A percentile compares a stretch with the other conserved stretches of the same genome.
These are phyloP conservation scores for Panurus biarmicus DNA, from an alignment of 2,113 vertebrate genomes.

Conservation along the genomic window DNA sequence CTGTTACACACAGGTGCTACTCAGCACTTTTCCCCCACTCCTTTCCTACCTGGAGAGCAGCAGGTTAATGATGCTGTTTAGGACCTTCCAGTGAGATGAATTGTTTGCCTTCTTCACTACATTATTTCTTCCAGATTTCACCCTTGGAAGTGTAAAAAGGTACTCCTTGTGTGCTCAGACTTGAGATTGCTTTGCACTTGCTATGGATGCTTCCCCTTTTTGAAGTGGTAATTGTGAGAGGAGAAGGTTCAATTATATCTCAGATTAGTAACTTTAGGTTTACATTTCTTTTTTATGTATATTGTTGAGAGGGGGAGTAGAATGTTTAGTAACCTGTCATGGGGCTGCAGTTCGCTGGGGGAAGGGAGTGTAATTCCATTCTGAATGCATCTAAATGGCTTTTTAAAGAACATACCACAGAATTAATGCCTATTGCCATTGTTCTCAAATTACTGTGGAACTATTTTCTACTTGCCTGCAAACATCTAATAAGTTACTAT, in stretches of 20 bases:
- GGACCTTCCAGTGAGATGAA: not conserved
- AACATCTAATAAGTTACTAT: not conserved
- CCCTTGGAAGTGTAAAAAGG: accelerated
- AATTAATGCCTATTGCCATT: not conserved
- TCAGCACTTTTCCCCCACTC: not conserved
- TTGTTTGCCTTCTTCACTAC: not conserved
- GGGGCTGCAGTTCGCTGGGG: not conserved
- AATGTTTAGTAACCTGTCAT: not conserved
- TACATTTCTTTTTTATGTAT: not conserved
- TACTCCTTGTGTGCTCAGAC: not conserved
- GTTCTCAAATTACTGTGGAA: not conserved
- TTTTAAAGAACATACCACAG: not conserved
- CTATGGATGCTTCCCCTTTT: not conserved
- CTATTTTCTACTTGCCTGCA: not conserved
- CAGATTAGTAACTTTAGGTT: not conserved
- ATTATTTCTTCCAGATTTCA: not conserved
- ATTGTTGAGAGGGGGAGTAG: not conserved
- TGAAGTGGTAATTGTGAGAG: not conserved
- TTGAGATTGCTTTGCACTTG: not conserved
- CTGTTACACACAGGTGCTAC: not conserved
- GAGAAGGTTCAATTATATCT: not conserved
- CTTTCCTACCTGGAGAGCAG: not conserved
- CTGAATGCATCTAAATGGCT: not conserved
- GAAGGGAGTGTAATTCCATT: not conserved
- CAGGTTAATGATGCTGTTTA: not conserved